A percentile compares a stretch with the other conserved stretches of the same genome.
phyloP scores from a whole-genome alignment of 1,140 invertebrate species.

The Drosophila sp. region DNA sequence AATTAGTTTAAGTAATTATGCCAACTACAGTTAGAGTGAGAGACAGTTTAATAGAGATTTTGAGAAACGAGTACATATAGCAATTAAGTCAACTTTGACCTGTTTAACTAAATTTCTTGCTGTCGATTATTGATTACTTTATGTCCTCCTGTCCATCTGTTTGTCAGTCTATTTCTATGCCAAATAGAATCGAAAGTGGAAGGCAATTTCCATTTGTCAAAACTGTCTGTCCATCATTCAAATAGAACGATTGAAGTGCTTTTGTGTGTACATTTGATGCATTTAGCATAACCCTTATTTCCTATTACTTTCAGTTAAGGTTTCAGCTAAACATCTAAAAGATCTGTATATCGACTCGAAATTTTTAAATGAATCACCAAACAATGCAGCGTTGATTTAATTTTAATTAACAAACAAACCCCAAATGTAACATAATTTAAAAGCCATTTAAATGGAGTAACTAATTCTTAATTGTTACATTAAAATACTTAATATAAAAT shows the following conservation, averaged over 20 bases:
- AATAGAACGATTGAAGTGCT: not conserved
- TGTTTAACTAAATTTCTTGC: conserved; percentile 1
- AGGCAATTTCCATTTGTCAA: not conserved
- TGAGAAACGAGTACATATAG: not conserved
- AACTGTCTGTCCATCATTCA: conserved; percentile 3
- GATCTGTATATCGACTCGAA: no score
- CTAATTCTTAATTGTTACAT: no score
- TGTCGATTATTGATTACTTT: not conserved
- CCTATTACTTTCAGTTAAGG: no score
- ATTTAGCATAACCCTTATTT: no score
- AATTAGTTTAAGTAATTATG: conserved; percentile 29
- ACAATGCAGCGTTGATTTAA: no score
- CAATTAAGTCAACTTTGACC: conserved; percentile 1
- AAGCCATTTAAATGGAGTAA: no score
- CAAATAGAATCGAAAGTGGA: not conserved
- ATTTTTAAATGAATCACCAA: no score
- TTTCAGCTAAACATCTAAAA: no score
- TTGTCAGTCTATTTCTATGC: not conserved
- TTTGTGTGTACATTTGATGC: not conserved
- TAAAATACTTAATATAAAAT: no score
- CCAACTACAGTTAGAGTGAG: not conserved
- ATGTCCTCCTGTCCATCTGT: not conserved
- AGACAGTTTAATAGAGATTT: not conserved
- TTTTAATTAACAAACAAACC: no score
- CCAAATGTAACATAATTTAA: no score